Evolutionary conservation across 2,113 vertebrate genomes (phyloP), one percentile per base, ranked within the genome.

Genomic region (Xenus cinereus): DNA sequence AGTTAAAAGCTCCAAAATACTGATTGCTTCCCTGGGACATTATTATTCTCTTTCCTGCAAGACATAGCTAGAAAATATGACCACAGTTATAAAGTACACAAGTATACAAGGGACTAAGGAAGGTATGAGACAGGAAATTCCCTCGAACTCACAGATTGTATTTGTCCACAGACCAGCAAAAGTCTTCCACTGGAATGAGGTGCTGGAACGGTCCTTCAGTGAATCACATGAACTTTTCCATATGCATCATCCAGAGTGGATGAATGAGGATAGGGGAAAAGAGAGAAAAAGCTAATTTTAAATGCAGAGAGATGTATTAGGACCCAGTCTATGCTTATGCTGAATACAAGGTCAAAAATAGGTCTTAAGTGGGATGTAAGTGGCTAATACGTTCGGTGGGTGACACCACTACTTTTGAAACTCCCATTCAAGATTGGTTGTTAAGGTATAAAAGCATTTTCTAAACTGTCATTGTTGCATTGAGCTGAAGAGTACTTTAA

Each of bases 371-470:
- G 48, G 54, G n/a, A 43, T 1, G 0, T 93, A 91, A 94, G 43
- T 67, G 73, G 33, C 62, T 96, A 84, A 90, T 78, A 64, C 28
- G 41, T 37, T 71, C 59, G 51, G 72, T 75, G 60, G 57, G 43
- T 68, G 64, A 89, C 89, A 84, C 64, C 22, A 51, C 66, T 85
- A 13, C 35, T 92, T 92, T 73, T 83, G 71, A 80, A 96, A 94
- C 27, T 51, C 19, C 21, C 10, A 37, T 94, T 71, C 77, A 45
- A 76, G 24, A 41, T 9, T 59, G 28, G 28, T 75, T 91, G 39
- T 91, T 93, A 94, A 75, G 57, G 54, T 87, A 89, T 75, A 89
- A 93, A 92, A 78, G 35, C 48, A 57, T 89, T 94, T 94, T 91
- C 84, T 89, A 64, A 95, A 89, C 80, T 87, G 50, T 92, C 79